A percentile compares a stretch with the other conserved stretches of the same genome.
Evolutionary conservation across 2,797 vertebrate species (phyloP).

Genomic region (Phataginus tricuspis): DNA sequence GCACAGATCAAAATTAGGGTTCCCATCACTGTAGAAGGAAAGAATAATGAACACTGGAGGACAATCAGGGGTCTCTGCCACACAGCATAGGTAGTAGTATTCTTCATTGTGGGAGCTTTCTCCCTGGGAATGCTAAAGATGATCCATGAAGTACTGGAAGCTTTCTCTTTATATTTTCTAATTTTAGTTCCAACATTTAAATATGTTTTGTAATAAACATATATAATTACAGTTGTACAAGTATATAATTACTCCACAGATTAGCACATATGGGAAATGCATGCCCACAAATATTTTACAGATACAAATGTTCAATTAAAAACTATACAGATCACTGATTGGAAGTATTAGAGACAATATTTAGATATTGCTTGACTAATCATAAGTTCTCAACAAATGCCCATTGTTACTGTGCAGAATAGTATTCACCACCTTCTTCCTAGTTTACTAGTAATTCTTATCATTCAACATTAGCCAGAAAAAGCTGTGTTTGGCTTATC

Average conservation of each 20-base stretch:
- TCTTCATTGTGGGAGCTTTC: not conserved
- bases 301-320: not conserved
- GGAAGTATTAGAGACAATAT: not conserved
- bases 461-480: not conserved
- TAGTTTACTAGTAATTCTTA: not conserved
- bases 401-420: not conserved
- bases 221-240: not conserved
- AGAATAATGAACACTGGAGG: not conserved
- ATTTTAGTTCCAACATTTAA: not conserved
- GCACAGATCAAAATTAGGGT: not conserved
- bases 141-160: not conserved
- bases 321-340: not conserved
- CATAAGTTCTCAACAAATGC: slow-evolving; percentile 13
- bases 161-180: not conserved
- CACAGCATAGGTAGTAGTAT: not conserved
- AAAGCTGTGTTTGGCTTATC: not conserved
- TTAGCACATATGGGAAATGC: not conserved
- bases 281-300: not conserved
- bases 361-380: not conserved
- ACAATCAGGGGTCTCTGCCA: not conserved
- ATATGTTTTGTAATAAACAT: not conserved
- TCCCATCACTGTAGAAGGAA: not conserved
- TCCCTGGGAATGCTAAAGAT: not conserved
- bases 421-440: not conserved
- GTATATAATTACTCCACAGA: not conserved